Percentiles rank a stretch among this genome's conserved stretches.
These are phyloP conservation scores for Hirudinaria manillensis DNA, from an alignment of 2,888 invertebrate genomes.

Conservation along the genomic window DNA sequence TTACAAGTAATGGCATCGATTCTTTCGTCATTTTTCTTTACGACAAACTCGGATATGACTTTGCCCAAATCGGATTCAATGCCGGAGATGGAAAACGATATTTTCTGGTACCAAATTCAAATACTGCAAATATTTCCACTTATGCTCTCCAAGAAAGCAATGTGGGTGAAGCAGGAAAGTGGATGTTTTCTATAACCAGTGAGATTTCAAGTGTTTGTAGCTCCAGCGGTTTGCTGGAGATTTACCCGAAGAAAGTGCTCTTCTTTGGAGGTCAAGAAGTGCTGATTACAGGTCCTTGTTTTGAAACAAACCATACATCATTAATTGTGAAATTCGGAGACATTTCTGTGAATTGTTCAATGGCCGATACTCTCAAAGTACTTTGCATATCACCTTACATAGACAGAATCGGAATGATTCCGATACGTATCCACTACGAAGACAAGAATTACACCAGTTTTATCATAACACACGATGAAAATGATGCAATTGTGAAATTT, in stretches of 20 bases:
- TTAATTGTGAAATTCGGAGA: conserved; percentile 22
- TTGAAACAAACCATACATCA: background rate
- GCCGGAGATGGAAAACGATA: conserved; percentile 31
- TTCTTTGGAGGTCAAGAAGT: conserved; percentile 26
- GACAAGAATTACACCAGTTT: too few species aligned
- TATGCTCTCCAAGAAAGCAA: conserved; percentile 28
- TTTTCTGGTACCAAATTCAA: conserved; percentile 19
- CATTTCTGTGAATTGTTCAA: background rate
- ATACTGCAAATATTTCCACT: conserved; percentile 14
- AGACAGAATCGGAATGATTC: conserved; percentile 2
- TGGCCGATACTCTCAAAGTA: background rate
- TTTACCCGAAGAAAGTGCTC: conserved; percentile 25
- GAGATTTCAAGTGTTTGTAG: conserved; percentile 27
- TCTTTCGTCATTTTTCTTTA: conserved; percentile 30
- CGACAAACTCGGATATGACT: conserved; percentile 15
- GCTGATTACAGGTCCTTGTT: conserved; percentile 28
- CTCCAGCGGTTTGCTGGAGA: conserved; percentile 1
- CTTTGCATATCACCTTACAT: conserved; percentile 26
- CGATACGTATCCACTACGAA: too few species aligned
- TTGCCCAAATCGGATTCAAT: conserved; percentile 31
- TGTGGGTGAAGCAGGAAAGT: conserved; percentile 27
- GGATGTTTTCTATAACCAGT: conserved; percentile 30
- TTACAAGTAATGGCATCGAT: conserved; percentile 29
- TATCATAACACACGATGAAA: too few species aligned
- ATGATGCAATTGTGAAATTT: too few species aligned